A percentile compares a stretch with the other conserved stretches of the same genome.
Conservation (phyloP, 2,797 vertebrate species). For the Diceros bicornis region DNA sequence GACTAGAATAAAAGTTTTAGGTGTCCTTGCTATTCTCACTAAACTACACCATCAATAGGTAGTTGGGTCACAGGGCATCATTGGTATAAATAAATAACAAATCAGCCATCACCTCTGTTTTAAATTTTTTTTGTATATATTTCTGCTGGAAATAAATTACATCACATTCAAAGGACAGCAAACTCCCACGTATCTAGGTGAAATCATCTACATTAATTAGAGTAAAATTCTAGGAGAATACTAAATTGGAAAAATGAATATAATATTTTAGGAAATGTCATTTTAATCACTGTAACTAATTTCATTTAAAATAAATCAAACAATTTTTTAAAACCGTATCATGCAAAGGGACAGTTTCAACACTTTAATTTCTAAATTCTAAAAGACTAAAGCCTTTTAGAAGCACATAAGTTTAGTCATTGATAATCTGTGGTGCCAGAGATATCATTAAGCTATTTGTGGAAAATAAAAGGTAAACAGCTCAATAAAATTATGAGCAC, state of each 20-base stretch:
- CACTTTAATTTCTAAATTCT: not conserved
- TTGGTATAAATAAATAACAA: not conserved
- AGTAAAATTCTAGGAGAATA: slow-evolving; percentile 15
- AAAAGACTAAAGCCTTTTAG: not conserved
- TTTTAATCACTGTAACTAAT: not conserved
- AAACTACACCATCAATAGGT: not conserved
- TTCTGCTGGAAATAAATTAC: not conserved
- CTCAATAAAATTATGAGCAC: not conserved
- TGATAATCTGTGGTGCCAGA: not conserved
- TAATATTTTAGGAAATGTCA: not conserved
- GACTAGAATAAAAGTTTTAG: not conserved
- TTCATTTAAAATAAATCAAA: slow-evolving; percentile 56
- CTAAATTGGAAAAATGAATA: slow-evolving; percentile 19
- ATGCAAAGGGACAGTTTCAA: not conserved
- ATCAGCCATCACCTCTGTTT: not conserved
- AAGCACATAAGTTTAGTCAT: not conserved
- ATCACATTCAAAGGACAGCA: not conserved
- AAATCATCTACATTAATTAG: not conserved
- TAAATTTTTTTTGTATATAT: not conserved
- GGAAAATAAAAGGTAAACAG: not conserved
- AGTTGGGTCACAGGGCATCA: not conserved
- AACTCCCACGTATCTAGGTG: not conserved
- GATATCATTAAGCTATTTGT: not conserved
- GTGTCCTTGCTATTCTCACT: not conserved
- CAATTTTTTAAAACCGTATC: not conserved